Evolutionary conservation across 2,888 invertebrate species (phyloP), one percentile per base, ranked within the genome.

Genomic region (Protonemura montana): DNA sequence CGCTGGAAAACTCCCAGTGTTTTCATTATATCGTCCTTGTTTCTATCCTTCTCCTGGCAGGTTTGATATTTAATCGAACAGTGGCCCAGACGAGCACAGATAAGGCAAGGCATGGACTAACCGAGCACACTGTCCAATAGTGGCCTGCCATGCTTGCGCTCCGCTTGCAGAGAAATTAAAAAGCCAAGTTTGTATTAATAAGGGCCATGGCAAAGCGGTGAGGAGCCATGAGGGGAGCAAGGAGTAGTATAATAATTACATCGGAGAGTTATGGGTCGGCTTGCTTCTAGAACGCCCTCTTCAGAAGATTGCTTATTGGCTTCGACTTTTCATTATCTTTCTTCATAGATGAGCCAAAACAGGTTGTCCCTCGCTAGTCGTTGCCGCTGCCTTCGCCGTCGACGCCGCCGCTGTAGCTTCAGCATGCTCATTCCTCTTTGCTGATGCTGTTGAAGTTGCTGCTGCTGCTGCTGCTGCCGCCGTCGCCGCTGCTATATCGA

Each of bases 221-320:
- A 26, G n/a, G n/a, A n/a, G 78, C 13, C 0, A 35, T 7, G 35
- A 26, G 41, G 82, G 82, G 41, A 35, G 42, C 27, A 41, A 78
- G 76, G 78, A 82, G 86, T 29, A 76, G 76, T 81, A 81, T 85
- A 87, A 87, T 87, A 87, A 87, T 87, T 87, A 87, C 86, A 87
- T 87, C 76, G 35, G 87, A 87, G 87, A 87, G 86, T 87, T 87
- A 87, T 87, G 87, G 87, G 82, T 76, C 85, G 59, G 59, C 87
- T 27, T 76, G 77, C n/a, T 76, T 16, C 27, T 27, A 42, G 76
- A 80, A 86, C 87, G 77, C 87, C 87, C 87, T 77, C 84, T 86
- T 35, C 27, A 59, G 77, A 85, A 85, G 87, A 86, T 87, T 87
- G 87, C 85, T 87, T 87, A 87, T 87, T 87, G 87, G 87, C 87